Percentiles rank a stretch among this genome's conserved stretches.
phyloP scores from a whole-genome alignment of 37 sponge, comb jelly and placozoan genomes.

The Beroe forskalii region DNA sequence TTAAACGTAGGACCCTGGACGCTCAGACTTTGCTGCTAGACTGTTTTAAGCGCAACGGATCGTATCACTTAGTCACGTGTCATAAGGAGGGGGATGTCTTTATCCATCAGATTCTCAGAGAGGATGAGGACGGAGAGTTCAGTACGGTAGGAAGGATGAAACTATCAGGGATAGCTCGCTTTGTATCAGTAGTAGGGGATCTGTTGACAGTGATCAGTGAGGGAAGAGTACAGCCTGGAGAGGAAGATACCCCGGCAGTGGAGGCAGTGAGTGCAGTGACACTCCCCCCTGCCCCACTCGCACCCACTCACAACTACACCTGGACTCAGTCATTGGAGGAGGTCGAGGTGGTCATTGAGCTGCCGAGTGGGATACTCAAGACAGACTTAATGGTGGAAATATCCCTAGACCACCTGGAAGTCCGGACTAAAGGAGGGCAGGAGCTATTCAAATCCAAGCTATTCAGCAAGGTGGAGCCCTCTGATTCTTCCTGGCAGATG shows the following conservation, averaged over 20 bases:
- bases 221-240: not conserved
- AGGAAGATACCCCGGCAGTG: not conserved
- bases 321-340: conserved; percentile 25
- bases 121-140: not conserved
- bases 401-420: not conserved
- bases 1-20: not conserved
- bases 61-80: not conserved
- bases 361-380: conserved; percentile 26
- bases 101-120: not conserved
- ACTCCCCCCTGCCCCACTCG: not conserved
- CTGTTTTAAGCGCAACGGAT: not conserved
- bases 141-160: not conserved
- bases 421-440: conserved; percentile 52
- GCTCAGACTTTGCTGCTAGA: not conserved
- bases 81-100: not conserved
- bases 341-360: not conserved
- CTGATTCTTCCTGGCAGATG: conserved; percentile 2
- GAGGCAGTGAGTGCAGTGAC: not conserved
- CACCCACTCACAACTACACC: not conserved
- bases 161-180: conserved; percentile 34
- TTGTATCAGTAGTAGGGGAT: conserved; percentile 7
- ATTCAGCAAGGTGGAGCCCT: conserved; percentile 24
- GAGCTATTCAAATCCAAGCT: not conserved
- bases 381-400: conserved; percentile 16
- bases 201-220: conserved; percentile 5